phyloP scores from a whole-genome alignment of 2,113 vertebrate genomes.

The Tychaedon coryphoeus region DNA sequence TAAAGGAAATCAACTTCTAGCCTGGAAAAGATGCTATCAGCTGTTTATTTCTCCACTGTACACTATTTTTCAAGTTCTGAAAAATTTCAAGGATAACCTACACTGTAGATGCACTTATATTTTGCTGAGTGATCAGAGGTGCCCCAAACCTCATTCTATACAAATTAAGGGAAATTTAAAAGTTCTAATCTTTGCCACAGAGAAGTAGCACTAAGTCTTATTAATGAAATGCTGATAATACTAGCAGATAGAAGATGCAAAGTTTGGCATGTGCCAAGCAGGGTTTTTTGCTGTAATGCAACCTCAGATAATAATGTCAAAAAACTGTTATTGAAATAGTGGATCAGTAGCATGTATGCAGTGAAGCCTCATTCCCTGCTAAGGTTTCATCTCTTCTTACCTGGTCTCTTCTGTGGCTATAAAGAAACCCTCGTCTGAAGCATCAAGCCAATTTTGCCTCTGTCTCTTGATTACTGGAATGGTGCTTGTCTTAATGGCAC shows the following conservation, averaged over 20 bases:
- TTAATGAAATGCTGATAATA: background rate
- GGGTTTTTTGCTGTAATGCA: background rate
- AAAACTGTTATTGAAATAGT: background rate
- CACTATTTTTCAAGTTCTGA: background rate
- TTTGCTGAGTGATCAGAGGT: background rate
- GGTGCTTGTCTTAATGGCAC: constrained; percentile 70
- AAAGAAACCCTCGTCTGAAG: constrained; percentile 89
- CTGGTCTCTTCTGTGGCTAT: constrained; percentile 90
- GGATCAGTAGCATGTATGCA: background rate
- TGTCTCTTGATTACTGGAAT: constrained; percentile 85
- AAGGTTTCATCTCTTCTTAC: constrained; percentile 65
- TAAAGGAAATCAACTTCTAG: background rate
- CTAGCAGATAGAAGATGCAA: background rate
- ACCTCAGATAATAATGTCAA: background rate
- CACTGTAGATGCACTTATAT: background rate
- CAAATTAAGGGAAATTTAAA: background rate
- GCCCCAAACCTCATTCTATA: background rate
- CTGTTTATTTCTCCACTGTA: background rate
- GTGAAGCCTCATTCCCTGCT: constrained; percentile 12
- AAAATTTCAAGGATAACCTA: background rate
- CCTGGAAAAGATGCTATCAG: background rate
- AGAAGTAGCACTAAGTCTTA: background rate
- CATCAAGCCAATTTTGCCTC: constrained; percentile 88
- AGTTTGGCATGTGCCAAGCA: background rate
- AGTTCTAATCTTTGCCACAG: background rate